Evolutionary conservation across 2,113 vertebrate species (phyloP).

Genomic region (Ariopsis seemanni): DNA sequence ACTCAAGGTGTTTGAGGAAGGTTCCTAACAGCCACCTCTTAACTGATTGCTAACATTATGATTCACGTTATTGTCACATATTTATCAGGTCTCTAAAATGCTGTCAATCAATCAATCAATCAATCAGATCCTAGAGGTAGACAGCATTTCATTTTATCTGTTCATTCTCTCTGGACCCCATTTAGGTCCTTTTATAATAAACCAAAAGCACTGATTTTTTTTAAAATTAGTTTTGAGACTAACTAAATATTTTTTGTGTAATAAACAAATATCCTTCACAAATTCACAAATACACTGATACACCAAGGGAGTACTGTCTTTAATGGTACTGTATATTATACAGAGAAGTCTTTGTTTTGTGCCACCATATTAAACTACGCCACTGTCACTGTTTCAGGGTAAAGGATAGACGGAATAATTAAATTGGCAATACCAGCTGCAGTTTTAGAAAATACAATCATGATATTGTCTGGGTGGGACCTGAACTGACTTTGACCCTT

Average conservation of each 20-base stretch:
- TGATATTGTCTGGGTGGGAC: not conserved
- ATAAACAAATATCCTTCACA: constrained; percentile 2
- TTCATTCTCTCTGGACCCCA: constrained; percentile 12
- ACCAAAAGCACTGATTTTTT: not conserved
- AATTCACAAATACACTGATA: not conserved
- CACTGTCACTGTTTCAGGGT: not conserved
- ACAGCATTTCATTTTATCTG: constrained; percentile 41
- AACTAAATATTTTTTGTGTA: not conserved
- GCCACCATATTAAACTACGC: not conserved
- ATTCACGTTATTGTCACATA: not conserved
- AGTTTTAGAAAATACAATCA: constrained; percentile 3
- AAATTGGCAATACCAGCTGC: not conserved
- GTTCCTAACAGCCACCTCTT: not conserved
- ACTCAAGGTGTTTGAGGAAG: not conserved
- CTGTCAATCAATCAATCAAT: constrained; percentile 43
- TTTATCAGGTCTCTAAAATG: constrained; percentile 6
- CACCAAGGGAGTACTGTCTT: not conserved
- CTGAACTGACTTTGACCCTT: not conserved
- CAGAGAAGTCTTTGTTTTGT: not conserved
- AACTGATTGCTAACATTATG: not conserved
- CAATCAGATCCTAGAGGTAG: constrained; percentile 49
- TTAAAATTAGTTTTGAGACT: not conserved
- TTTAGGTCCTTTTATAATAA: not conserved
- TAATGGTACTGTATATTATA: not conserved
- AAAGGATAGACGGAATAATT: not conserved